Evolutionary conservation across 2,113 vertebrate genomes (phyloP), one percentile per base, ranked within the genome.

Genomic region (Todiramphus chloris): DNA sequence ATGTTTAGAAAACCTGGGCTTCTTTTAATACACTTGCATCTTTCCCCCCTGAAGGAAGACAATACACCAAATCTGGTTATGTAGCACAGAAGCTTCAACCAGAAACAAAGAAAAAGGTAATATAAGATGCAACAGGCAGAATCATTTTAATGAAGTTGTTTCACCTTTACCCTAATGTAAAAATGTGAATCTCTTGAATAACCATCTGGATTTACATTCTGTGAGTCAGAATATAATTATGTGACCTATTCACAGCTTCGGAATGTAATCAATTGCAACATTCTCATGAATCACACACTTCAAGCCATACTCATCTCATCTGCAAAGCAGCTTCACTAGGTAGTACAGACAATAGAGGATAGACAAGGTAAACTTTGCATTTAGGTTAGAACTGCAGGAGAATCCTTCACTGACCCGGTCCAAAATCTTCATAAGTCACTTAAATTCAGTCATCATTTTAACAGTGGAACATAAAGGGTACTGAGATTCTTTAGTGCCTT

Each of bases 171-270:
- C 53, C 87, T 94, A 74, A 97, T 75, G 25, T 68, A 89, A 94
- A 95, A 89, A 90, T 77, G 83, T 11, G 9, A 93, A 43, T 35
- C 63, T 62, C n/a, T 76, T 87, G 70, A 94, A 93, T 63, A 95
- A 95, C 58, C 78, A 90, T 51, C 85, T 96, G 58, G 50, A 90
- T 95, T 95, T 96, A 43, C 78, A 80, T 90, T 75, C 59, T 80
- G 24, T 92, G 78, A 90, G 53, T 33, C 23, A 33, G 73, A 93
- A 81, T 77, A 75, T 46, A 88, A 89, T 95, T 73, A 70, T 39
- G 37, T 78, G 84, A 89, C 62, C 76, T 73, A 46, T 44, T 85
- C 90, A 67, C 62, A 80, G 68, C 83, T 73, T 79, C 87, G 73
- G 81, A 51, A 56, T n/a, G 73, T 83, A 48, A 84, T 94, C 85